A percentile compares a stretch with the other conserved stretches of the same genome.
Evolutionary conservation across 2,888 invertebrate species (phyloP).

Genomic region (Xestia xanthographa): DNA sequence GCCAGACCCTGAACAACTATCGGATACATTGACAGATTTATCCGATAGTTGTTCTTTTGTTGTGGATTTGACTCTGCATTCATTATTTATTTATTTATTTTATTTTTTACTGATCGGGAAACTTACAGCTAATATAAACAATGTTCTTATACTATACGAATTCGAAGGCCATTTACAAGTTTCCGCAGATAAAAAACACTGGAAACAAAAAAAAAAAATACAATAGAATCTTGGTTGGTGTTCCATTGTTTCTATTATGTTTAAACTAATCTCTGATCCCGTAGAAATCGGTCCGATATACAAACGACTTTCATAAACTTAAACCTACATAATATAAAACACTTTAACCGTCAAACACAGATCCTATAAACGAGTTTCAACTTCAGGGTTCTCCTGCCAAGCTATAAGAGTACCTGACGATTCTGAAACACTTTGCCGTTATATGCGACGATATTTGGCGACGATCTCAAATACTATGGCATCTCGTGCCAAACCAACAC

Average conservation of each 20-base stretch:
- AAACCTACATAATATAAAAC: constrained; percentile 13
- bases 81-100: too few species aligned
- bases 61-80: too few species aligned
- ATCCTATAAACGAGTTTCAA: constrained; percentile 33
- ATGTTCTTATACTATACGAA: too few species aligned
- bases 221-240: neutral
- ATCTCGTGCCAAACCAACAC: constrained; percentile 53
- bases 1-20: too few species aligned
- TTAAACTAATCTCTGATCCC: neutral
- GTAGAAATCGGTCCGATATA: neutral
- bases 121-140: too few species aligned
- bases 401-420: constrained; percentile 31
- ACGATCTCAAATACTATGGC: constrained; percentile 31
- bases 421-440: constrained; percentile 53
- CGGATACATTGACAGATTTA: too few species aligned
- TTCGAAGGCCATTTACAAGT: too few species aligned
- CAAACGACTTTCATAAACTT: neutral
- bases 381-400: constrained; percentile 37
- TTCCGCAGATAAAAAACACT: too few species aligned
- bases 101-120: too few species aligned
- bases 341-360: constrained; percentile 36
- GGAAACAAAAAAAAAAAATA: too few species aligned
- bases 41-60: too few species aligned
- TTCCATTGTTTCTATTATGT: neutral
- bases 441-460: constrained; percentile 59